These are phyloP conservation scores for Acanthopagrus latus DNA, from an alignment of 2,797 vertebrate species.

Conservation along the genomic window DNA sequence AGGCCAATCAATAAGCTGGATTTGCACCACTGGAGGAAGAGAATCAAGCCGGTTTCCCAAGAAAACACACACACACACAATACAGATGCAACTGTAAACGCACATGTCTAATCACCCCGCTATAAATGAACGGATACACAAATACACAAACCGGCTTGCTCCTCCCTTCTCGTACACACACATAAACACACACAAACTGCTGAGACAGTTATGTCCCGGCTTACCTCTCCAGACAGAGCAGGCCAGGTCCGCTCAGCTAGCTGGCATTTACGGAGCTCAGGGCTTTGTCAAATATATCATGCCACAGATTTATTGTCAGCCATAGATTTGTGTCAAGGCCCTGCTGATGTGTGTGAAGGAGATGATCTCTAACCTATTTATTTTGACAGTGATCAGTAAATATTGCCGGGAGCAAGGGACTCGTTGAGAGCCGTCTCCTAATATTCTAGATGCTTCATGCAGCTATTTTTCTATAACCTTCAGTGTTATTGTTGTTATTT, in stretches of 20 bases:
- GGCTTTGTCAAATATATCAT: constrained; percentile 35
- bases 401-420: neutral
- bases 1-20: constrained; percentile 79
- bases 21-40: constrained; percentile 71
- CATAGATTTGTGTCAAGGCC: constrained; percentile 16
- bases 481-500: neutral
- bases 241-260: neutral
- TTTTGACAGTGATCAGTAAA: constrained; percentile 17
- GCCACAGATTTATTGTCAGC: constrained; percentile 30
- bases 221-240: constrained; percentile 20
- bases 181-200: neutral
- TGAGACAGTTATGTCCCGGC: constrained; percentile 23
- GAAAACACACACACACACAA: constrained; percentile 45
- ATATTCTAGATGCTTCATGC: neutral
- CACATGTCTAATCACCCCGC: constrained; percentile 15
- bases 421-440: neutral
- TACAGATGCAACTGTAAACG: neutral
- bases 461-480: neutral
- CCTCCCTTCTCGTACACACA: constrained; percentile 3
- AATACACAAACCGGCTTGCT: constrained; percentile 14
- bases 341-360: constrained; percentile 5
- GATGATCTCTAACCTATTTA: constrained; percentile 5
- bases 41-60: constrained; percentile 65
- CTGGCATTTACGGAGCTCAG: constrained; percentile 36
- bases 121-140: constrained; percentile 27